These are phyloP conservation scores for Sarcophaga peregrina DNA, from an alignment of 1,140 invertebrate species.

Conservation along the genomic window DNA sequence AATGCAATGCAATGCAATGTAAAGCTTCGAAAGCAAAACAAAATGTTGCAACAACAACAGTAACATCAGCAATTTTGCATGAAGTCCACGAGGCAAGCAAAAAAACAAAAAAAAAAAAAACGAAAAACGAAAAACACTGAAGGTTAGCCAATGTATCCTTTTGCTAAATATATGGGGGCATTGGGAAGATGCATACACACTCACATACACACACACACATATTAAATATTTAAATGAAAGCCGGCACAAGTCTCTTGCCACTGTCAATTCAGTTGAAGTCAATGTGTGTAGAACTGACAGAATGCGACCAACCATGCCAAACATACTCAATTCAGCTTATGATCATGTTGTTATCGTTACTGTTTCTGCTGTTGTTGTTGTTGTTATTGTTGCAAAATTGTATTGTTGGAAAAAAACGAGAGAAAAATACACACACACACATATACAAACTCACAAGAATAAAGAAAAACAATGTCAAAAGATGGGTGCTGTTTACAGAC, in stretches of 20 bases:
- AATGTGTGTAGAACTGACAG: slow-evolving; percentile 41
- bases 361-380: background rate
- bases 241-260: slow-evolving; percentile 63
- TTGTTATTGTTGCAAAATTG: background rate
- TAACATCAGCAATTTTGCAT: slow-evolving; percentile 41
- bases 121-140: background rate
- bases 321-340: slow-evolving; percentile 10
- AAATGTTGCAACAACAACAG: slow-evolving; percentile 21
- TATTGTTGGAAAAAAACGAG: background rate
- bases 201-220: background rate
- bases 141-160: background rate
- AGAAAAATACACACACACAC: no score
- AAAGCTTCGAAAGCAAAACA: background rate
- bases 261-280: slow-evolving; percentile 59
- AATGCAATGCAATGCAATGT: slow-evolving; percentile 46
- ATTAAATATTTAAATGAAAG: slow-evolving; percentile 53
- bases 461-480: background rate
- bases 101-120: background rate
- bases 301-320: slow-evolving; percentile 45
- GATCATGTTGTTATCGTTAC: slow-evolving; percentile 40
- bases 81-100: background rate
- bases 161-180: background rate
- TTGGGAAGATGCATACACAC: background rate
- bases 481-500: background rate
- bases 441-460: no score